phyloP scores from a whole-genome alignment of 2,113 vertebrate species.

The Varanus salvator region DNA sequence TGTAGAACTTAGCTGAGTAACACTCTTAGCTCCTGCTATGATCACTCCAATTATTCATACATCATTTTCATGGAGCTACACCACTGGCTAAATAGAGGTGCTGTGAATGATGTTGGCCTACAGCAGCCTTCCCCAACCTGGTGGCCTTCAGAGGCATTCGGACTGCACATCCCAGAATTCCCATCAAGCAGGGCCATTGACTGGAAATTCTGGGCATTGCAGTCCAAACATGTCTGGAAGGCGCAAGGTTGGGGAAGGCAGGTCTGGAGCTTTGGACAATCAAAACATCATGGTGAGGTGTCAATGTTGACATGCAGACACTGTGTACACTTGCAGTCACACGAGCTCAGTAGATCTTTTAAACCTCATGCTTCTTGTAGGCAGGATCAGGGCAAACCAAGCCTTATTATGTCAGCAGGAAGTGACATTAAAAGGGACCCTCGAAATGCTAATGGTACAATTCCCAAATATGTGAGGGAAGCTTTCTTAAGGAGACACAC shows the following conservation, averaged over 20 bases:
- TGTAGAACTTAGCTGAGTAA: neutral
- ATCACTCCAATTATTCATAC: neutral
- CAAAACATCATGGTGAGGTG: neutral
- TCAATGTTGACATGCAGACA: neutral
- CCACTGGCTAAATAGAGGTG: neutral
- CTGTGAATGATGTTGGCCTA: neutral
- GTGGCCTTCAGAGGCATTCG: too few species aligned
- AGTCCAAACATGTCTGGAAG: too few species aligned
- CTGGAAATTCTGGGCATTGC: too few species aligned
- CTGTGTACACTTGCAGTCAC: neutral
- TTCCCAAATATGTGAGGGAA: neutral
- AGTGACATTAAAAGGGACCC: neutral
- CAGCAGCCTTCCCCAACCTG: too few species aligned
- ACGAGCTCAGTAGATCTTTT: neutral
- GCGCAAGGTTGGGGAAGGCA: too few species aligned
- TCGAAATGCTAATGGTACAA: neutral
- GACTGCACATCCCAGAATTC: too few species aligned
- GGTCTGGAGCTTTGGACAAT: neutral
- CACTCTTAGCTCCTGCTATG: neutral
- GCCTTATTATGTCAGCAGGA: neutral
- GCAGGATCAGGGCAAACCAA: neutral
- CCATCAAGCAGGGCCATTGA: too few species aligned
- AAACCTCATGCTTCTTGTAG: neutral
- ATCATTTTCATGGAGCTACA: constrained; percentile 11
- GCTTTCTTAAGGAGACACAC: neutral